phyloP scores from a whole-genome alignment of 35 echinoderm and acorn worm genomes.

The Eucidaris tribuloides region DNA sequence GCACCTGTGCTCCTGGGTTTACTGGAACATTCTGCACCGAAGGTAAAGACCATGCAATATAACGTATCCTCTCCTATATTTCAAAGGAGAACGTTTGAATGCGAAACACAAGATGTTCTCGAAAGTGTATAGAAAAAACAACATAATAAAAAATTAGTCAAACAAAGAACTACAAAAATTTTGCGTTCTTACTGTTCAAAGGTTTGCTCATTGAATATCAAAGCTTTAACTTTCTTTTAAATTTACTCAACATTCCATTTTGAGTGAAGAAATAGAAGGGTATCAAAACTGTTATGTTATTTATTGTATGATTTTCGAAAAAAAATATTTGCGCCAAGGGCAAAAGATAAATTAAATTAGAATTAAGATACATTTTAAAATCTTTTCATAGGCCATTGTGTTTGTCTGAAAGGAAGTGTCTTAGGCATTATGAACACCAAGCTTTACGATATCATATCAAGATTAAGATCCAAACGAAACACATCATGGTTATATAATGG shows the following conservation, averaged over 20 bases:
- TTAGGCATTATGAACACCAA: no score
- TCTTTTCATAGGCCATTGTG: no score
- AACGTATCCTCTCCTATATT: background rate
- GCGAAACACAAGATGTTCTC: background rate
- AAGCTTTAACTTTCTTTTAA: background rate
- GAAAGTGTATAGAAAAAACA: background rate
- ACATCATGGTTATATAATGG: background rate
- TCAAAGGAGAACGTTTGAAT: background rate
- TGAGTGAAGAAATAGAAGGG: background rate
- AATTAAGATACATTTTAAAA: no score
- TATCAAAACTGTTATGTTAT: background rate
- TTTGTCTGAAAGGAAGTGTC: no score
- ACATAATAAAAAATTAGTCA: background rate
- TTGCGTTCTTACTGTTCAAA: background rate
- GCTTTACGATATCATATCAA: background rate
- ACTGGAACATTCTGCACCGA: slow-evolving; percentile 43
- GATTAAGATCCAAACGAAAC: background rate
- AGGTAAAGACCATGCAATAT: no score
- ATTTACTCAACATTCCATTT: no score
- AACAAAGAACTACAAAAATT: background rate
- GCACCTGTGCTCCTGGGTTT: slow-evolving; percentile 52
- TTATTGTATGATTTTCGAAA: background rate
- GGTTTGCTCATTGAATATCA: background rate
- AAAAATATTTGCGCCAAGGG: no score
- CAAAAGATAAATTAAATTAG: no score